These are phyloP conservation scores for Drosophila pseudotakahashii DNA, from an alignment of 2,888 invertebrate species.

Conservation along the genomic window DNA sequence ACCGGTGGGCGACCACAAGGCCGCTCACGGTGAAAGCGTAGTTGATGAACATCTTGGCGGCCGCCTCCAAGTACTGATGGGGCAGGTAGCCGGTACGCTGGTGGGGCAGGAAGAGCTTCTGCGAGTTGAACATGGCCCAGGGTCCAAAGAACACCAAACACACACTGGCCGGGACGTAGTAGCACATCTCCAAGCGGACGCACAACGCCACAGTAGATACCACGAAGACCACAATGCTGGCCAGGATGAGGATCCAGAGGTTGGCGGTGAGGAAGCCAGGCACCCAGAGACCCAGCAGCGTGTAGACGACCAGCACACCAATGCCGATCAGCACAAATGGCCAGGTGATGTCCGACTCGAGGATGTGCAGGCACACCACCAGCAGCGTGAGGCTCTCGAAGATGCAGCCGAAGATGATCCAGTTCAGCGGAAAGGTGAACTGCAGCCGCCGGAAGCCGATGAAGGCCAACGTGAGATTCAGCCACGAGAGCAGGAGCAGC, in stretches of 20 bases:
- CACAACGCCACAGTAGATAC: conserved; percentile 34
- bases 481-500: conserved; percentile 53
- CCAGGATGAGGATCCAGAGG: conserved; percentile 57
- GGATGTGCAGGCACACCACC: conserved; percentile 38
- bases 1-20: conserved; percentile 20
- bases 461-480: conserved; percentile 49
- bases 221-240: conserved; percentile 43
- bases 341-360: conserved; percentile 55
- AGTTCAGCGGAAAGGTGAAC: conserved; percentile 53
- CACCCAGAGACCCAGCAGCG: conserved; percentile 50
- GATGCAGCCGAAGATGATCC: conserved; percentile 59
- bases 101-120: conserved; percentile 25
- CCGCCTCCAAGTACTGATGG: conserved; percentile 39
- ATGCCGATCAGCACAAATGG: conserved; percentile 26
- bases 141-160: conserved; percentile 61
- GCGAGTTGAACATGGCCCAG: conserved; percentile 64
- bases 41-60: conserved; percentile 54
- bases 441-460: conserved; percentile 62
- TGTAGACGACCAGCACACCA: conserved; percentile 47
- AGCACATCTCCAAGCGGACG: conserved; percentile 42
- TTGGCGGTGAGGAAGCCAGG: conserved; percentile 41
- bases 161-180: conserved; percentile 52
- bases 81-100: neutral
- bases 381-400: conserved; percentile 60
- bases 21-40: conserved; percentile 51